Conservation (phyloP, 2,888 invertebrate species). For the Scaptomyza polygonia region DNA sequence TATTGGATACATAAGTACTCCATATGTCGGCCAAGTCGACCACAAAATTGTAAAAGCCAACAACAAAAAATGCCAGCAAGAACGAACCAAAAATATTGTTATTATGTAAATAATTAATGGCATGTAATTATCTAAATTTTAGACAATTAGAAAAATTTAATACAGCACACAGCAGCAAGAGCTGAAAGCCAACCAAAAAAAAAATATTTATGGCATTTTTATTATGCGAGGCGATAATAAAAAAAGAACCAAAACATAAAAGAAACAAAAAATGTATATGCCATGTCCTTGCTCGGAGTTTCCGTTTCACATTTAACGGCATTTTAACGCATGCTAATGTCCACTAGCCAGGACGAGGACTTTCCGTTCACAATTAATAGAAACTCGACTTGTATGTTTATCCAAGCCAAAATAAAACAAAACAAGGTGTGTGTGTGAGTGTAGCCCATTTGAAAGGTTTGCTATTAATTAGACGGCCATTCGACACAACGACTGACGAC, state of each 20-base stretch:
- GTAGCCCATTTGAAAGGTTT: slow-evolving; percentile 75
- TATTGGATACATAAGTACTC: slow-evolving; percentile 27
- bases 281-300: slow-evolving; percentile 58
- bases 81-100: slow-evolving; percentile 47
- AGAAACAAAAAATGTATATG: slow-evolving; percentile 44
- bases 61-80: slow-evolving; percentile 3
- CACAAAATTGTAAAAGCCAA: slow-evolving; percentile 45
- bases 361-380: slow-evolving; percentile 15
- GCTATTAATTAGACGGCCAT: slow-evolving; percentile 74
- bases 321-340: slow-evolving; percentile 79
- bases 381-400: slow-evolving; percentile 36
- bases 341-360: slow-evolving; percentile 27
- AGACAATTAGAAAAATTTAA: slow-evolving; percentile 81
- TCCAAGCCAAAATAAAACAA: slow-evolving; percentile 27
- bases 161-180: slow-evolving; percentile 38
- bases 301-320: slow-evolving; percentile 79
- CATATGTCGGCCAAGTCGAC: slow-evolving; percentile 47
- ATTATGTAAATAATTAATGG: slow-evolving; percentile 82
- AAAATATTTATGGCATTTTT: slow-evolving; percentile 76
- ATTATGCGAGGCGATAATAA: slow-evolving; percentile 58
- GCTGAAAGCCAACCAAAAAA: slow-evolving; percentile 6
- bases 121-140: slow-evolving; percentile 82
- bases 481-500: slow-evolving; percentile 34
- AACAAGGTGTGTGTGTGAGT: slow-evolving; percentile 77
- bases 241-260: slow-evolving; percentile 21